Evolutionary conservation across 2,113 vertebrate genomes (phyloP).

Genomic region (Heptranchias perlo): DNA sequence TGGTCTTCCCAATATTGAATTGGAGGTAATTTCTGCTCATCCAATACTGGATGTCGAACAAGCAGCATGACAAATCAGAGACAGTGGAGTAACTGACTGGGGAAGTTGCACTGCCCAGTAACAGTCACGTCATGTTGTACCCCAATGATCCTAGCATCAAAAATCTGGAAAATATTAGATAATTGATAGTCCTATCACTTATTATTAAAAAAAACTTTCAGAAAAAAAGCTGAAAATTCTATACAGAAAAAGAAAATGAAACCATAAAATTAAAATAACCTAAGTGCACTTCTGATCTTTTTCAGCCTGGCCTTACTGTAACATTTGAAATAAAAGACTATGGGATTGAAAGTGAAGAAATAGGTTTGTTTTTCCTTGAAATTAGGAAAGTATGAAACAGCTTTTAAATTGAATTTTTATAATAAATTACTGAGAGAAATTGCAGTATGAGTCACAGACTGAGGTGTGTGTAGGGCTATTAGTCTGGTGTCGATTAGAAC

Average conservation of each 20-base stretch:
- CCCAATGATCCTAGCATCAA: background rate
- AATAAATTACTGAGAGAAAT: conserved; percentile 8
- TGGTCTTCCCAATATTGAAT: background rate
- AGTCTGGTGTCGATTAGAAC: background rate
- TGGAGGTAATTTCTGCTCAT: background rate
- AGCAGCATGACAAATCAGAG: background rate
- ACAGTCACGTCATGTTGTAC: background rate
- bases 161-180: background rate
- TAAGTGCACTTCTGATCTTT: background rate
- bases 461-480: background rate
- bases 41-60: background rate
- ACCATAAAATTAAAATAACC: background rate
- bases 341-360: background rate
- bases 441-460: background rate
- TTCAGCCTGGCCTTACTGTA: background rate
- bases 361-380: background rate
- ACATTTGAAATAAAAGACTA: background rate
- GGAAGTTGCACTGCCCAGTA: background rate
- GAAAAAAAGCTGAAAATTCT: background rate
- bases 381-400: background rate
- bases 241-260: background rate
- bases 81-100: background rate
- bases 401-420: background rate
- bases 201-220: background rate
- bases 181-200: background rate